phyloP scores from a whole-genome alignment of 2,113 vertebrate species.

The Mobula birostris region DNA sequence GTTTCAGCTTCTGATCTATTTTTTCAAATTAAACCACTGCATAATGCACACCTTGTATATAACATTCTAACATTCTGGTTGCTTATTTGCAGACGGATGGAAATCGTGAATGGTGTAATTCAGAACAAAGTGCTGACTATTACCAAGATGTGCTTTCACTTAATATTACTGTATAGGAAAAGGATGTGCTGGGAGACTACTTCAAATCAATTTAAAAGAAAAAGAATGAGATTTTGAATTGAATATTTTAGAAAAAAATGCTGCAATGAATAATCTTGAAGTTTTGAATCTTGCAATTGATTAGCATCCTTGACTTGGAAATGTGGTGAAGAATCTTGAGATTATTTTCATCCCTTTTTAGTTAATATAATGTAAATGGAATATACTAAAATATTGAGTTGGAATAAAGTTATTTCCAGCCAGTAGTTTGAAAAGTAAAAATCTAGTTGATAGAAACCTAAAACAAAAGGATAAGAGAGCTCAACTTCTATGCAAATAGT shows the following conservation, averaged over 20 bases:
- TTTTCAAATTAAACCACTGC: background rate
- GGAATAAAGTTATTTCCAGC: background rate
- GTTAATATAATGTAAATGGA: background rate
- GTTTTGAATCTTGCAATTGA: background rate
- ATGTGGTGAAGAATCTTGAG: background rate
- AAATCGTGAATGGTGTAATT: background rate
- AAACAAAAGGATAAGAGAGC: too few species aligned
- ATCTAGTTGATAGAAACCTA: too few species aligned
- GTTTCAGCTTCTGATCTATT: background rate
- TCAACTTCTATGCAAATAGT: too few species aligned
- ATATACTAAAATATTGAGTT: background rate
- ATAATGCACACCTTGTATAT: background rate
- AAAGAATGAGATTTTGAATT: background rate
- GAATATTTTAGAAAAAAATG: background rate
- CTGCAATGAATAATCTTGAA: background rate
- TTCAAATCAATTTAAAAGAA: background rate
- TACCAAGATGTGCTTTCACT: background rate
- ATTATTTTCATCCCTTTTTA: too few species aligned
- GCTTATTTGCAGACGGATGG: background rate
- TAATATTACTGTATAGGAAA: background rate
- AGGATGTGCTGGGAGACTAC: background rate
- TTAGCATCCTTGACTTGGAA: background rate
- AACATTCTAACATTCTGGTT: background rate
- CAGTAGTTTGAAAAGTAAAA: background rate
- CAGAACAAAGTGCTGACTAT: background rate